phyloP scores from a whole-genome alignment of 35 echinoderm and acorn worm genomes.

The Anneissia japonica region DNA sequence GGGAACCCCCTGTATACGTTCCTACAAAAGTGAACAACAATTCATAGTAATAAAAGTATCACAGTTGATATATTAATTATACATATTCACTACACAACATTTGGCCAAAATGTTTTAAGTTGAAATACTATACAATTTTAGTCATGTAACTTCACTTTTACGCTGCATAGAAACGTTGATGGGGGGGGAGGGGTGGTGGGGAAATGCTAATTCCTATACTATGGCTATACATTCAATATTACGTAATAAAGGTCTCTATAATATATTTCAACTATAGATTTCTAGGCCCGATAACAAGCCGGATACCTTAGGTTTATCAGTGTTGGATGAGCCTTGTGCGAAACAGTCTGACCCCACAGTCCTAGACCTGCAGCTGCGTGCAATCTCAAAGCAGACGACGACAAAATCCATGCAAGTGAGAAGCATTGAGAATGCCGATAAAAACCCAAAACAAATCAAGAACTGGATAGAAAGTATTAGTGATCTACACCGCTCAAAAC shows the following conservation, averaged over 20 bases:
- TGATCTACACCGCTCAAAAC: constrained; percentile 86
- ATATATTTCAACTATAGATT: constrained; percentile 26
- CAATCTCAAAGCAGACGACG: constrained; percentile 94
- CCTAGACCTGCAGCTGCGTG: constrained; percentile 80
- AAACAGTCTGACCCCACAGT: constrained; percentile 99
- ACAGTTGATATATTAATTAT: no score
- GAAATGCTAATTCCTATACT: no score
- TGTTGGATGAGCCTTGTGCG: constrained; percentile 90
- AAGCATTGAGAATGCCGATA: constrained; percentile 91
- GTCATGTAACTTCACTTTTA: no score
- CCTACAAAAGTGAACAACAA: no score
- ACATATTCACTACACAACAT: no score
- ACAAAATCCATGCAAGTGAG: constrained; percentile 72
- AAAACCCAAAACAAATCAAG: constrained; percentile 78
- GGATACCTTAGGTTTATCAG: constrained; percentile 65
- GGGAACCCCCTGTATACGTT: no score
- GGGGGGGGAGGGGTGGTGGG: no score
- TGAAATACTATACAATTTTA: no score
- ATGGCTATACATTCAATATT: not conserved
- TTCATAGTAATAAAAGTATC: no score
- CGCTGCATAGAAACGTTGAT: no score
- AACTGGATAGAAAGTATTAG: constrained; percentile 97
- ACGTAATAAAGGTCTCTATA: not conserved
- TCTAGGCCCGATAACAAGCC: constrained; percentile 60
- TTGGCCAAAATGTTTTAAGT: no score